Conservation (phyloP, 2,797 vertebrate species). For the Scolopax bukidnonensis region DNA sequence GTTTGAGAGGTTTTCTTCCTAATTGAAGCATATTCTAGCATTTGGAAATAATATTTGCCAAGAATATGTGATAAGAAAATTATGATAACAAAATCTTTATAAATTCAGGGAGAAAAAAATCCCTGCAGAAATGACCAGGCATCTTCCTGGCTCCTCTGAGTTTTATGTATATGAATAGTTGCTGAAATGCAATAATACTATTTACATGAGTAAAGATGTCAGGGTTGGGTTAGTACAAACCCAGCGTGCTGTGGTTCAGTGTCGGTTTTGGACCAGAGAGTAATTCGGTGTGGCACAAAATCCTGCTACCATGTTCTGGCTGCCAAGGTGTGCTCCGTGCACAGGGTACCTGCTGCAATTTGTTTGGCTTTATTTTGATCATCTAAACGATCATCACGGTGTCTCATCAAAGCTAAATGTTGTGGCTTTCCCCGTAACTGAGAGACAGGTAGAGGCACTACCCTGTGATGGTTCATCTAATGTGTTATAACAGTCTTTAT, state of each 20-base stretch:
- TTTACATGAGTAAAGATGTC: background rate
- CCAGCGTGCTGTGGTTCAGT: background rate
- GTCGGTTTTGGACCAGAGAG: background rate
- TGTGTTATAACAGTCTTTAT: background rate
- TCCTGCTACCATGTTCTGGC: background rate
- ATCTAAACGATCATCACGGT: background rate
- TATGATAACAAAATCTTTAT: background rate
- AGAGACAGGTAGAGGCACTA: background rate
- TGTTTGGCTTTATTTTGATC: background rate
- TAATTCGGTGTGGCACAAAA: constrained; percentile 8
- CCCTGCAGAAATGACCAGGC: background rate
- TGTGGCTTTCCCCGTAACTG: background rate
- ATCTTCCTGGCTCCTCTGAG: background rate
- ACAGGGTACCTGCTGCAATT: background rate
- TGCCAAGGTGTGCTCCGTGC: background rate
- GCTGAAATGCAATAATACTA: background rate
- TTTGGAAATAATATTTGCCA: background rate
- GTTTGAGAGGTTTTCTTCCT: background rate
- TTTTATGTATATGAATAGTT: background rate
- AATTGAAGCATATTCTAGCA: background rate
- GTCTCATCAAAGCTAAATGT: background rate
- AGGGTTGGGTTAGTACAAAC: background rate
- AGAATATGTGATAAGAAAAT: background rate
- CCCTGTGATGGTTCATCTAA: background rate
- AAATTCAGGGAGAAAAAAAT: background rate